These are phyloP conservation scores for Tympanuchus pallidicinctus DNA, from an alignment of 2,113 vertebrate genomes.

Conservation along the genomic window DNA sequence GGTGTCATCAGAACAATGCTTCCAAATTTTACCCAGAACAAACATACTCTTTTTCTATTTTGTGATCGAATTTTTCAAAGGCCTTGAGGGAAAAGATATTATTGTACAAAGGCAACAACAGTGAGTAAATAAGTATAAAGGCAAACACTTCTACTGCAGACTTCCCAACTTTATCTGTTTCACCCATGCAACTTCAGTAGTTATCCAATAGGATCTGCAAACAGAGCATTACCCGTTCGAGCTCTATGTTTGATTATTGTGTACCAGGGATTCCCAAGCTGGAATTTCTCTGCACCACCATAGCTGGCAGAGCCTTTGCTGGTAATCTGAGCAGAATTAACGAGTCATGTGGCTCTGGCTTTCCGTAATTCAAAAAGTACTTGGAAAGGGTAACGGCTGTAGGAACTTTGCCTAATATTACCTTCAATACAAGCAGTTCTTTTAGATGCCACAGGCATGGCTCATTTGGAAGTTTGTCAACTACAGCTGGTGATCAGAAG, in stretches of 20 bases:
- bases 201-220: constrained; percentile 34
- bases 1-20: constrained; percentile 64
- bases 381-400: not conserved
- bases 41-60: constrained; percentile 59
- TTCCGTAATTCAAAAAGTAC: not conserved
- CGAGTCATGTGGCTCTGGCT: not conserved
- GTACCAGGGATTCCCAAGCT: not conserved
- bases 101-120: constrained; percentile 53
- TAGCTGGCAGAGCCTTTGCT: not conserved
- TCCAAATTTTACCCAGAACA: constrained; percentile 62
- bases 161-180: constrained; percentile 42
- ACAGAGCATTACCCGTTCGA: constrained; percentile 5
- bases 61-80: constrained; percentile 67
- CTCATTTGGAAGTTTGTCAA: not conserved
- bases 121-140: constrained; percentile 60
- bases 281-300: not conserved
- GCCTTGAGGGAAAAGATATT: constrained; percentile 65
- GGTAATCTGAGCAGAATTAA: not conserved
- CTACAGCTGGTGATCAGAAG: not conserved
- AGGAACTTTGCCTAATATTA: not conserved
- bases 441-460: not conserved
- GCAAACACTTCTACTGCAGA: constrained; percentile 26
- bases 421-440: not conserved
- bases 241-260: not conserved
- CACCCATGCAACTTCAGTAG: constrained; percentile 34